phyloP scores from a whole-genome alignment of 35 echinoderm and acorn worm genomes.

The Acanthaster planci region DNA sequence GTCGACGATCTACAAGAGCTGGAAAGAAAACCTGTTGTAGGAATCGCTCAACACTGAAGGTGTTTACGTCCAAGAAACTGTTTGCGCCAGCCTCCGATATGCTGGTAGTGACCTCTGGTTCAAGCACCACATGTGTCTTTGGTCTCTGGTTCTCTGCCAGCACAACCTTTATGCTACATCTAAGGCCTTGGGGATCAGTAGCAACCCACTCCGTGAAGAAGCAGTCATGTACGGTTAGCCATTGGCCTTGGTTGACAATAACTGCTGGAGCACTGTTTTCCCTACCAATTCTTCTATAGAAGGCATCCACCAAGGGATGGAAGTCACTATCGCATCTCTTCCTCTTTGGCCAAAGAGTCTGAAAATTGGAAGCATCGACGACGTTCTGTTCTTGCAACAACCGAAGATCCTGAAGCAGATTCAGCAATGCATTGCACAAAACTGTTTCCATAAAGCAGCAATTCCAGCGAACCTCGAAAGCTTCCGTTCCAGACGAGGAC shows the following conservation, averaged over 20 bases:
- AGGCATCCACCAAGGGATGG: constrained; percentile 25
- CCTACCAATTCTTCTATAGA: constrained; percentile 30
- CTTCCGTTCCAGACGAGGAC: not conserved
- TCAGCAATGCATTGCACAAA: constrained; percentile 47
- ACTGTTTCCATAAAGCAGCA: constrained; percentile 37
- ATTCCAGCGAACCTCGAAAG: constrained; percentile 51
- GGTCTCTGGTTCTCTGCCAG: not conserved
- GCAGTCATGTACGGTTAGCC: constrained; percentile 24
- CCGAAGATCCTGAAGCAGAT: constrained; percentile 38
- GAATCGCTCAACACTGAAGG: not conserved
- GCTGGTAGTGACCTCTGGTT: not conserved
- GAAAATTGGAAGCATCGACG: constrained; percentile 26
- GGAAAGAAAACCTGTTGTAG: not conserved
- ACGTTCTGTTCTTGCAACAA: not conserved
- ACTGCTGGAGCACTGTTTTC: not conserved
- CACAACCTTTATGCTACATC: not conserved
- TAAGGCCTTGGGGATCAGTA: not conserved
- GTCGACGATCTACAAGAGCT: not conserved
- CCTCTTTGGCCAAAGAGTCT: constrained; percentile 49
- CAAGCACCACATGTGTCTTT: not conserved
- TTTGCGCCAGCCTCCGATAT: not conserved
- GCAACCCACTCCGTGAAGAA: constrained; percentile 4
- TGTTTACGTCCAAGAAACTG: not conserved
- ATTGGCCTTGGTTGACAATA: constrained; percentile 20
- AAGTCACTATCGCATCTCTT: constrained; percentile 23